A percentile compares a stretch with the other conserved stretches of the same genome.
Conservation (phyloP, 92 coral and sea anemone genomes). For the Epizoanthus fatuus region DNA sequence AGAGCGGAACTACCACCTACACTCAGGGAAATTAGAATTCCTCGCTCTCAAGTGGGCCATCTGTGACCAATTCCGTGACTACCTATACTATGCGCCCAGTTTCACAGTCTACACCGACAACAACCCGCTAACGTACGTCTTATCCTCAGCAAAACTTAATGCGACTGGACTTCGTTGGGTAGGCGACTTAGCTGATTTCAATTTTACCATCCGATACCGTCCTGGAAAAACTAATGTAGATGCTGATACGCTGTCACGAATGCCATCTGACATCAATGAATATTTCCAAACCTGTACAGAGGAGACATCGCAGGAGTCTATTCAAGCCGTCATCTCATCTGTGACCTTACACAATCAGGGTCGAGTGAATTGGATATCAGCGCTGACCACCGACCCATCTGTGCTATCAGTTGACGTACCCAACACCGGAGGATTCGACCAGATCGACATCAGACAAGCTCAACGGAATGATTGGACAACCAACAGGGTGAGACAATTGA, state of each 20-base stretch:
- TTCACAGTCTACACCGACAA: constrained; percentile 47
- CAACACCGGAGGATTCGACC: too few relatives aligned
- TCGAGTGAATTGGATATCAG: constrained; percentile 38
- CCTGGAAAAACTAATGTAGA: constrained; percentile 50
- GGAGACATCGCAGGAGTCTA: constrained; percentile 15
- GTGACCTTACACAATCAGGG: constrained; percentile 32
- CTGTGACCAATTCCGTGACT: constrained; percentile 58
- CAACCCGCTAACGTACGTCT: constrained; percentile 49
- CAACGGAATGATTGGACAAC: too few relatives aligned
- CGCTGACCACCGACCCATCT: neutral
- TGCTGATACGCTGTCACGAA: constrained; percentile 56
- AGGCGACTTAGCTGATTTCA: constrained; percentile 61
- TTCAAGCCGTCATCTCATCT: neutral
- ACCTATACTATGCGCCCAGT: constrained; percentile 46
- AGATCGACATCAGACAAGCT: too few relatives aligned
- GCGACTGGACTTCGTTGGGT: constrained; percentile 56
- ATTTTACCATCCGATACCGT: constrained; percentile 52
- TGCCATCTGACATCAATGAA: constrained; percentile 22
- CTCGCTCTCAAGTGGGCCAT: constrained; percentile 47
- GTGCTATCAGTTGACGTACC: neutral
- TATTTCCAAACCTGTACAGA: constrained; percentile 42
- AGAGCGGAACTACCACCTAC: constrained; percentile 65
- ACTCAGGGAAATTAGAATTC: constrained; percentile 58
- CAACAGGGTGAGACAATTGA: too few relatives aligned
- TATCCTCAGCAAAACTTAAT: constrained; percentile 36